Evolutionary conservation across 2,797 vertebrate genomes (phyloP), one percentile per base, ranked within the genome.

Genomic region (Darevskia nairensis): DNA sequence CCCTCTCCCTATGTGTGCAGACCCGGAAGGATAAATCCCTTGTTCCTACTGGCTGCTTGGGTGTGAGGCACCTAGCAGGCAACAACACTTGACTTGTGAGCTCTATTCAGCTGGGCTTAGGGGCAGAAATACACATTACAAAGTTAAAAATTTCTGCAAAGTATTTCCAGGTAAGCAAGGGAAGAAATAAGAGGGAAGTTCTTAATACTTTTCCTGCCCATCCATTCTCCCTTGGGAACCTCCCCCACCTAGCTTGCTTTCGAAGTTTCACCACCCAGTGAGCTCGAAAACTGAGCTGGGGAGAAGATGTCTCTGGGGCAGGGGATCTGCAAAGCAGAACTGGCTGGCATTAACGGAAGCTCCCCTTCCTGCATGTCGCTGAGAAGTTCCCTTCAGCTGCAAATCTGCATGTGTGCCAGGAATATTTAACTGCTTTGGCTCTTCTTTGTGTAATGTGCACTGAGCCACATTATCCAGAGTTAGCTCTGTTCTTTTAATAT

Each of bases 401-500:
- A 61, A 21, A 17, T 61, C 59, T 61, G 59, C 59, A 7, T 23
- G 59, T 61, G 59, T 23, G 17, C 21, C 59, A 61, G 19, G 59
- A 61, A 61, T 61, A 61, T 61, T 61, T 61, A 17, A 23, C 59
- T 61, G 59, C 21, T 61, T 61, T 61, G 59, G 59, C 59, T 61
- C 59, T 61, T 6, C 59, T 61, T 21, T 61, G 59, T 61, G 19
- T 8, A 61, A 21, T 6, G 15, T 21, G 59, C 17, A 23, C 50
- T 50, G 50, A 50, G 50, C 50, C 50, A 50, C 21, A 7, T 61
- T 10, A 59, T 83, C 66, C 44, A 25, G 4, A 27, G 44, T 11
- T 79, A 83, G 35, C 29, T 77, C 75, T 83, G 17, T 88, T 46
- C 66, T 84, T 77, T 79, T 59, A 69, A 78, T 83, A 88, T 78